Base-by-base conservation (phyloP, 2,888 invertebrate genomes). In the Drosophila barbarae region DNA sequence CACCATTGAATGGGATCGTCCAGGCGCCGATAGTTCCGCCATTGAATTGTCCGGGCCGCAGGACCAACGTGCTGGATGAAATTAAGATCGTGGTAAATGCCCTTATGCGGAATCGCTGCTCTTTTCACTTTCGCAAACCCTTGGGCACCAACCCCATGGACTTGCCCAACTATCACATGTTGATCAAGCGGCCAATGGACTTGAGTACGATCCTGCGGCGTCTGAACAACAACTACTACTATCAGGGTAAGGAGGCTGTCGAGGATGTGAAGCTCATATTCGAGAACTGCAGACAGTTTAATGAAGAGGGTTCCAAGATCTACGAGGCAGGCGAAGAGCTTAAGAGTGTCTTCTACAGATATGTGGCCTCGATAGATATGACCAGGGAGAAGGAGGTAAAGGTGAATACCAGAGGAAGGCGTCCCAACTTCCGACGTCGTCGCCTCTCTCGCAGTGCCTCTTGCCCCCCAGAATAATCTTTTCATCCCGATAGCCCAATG, bases 1-100 rank as follows among this genome's bases (percentile, higher is more conserved):
- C n/a, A 9, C 77, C 77, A 7, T 46, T 73, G 2, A 66, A 74
- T 35, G 74, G 74, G 5, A 44, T 74, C 13, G 77, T 77, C 0
- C 68, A 60, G 54, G 77, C 75, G 8, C 69, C 74, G 6, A 59
- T 68, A 9, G 23, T 41, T 13, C 72, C 69, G 7, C 64, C 64
- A 1, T 34, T 50, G 4, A 46, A 52, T 15, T 55, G 69, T 5
- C 44, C 18, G 0, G 76, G 73, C 1, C 55, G 74, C 2, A 5
- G 28, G 7, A 74, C 74, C 13, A 69, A 72, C 30, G 23, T 72
- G 5, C 21, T 74, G 46, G 72, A 75, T 10, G 34, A 32, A 2
- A 21, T 74, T 5, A 68, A 51, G 42, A 13, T 15, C 0, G 5
- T 72, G 12, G 9, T 74, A n/a, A 44, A 47, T 8, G n/a, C 2